phyloP scores from a whole-genome alignment of 2,888 invertebrate species.

The Dicroscelio sp. region DNA sequence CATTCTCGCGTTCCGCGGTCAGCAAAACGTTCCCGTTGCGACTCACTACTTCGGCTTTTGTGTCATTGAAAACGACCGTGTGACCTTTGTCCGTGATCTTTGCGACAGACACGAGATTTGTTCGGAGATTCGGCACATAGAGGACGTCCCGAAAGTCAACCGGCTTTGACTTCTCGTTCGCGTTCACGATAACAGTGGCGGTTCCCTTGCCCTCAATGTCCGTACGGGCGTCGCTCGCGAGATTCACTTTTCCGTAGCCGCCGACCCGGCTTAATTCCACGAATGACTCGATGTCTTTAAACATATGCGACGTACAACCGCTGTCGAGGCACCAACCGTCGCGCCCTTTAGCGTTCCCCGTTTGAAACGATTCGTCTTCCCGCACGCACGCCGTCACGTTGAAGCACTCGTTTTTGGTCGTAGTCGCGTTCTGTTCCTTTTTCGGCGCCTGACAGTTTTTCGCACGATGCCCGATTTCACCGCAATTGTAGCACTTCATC shows the following conservation, averaged over 20 bases:
- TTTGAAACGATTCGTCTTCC: neutral
- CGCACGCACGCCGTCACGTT: neutral
- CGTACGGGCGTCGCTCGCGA: conserved; percentile 41
- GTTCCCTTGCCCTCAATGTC: neutral
- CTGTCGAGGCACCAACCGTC: conserved; percentile 68
- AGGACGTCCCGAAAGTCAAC: neutral
- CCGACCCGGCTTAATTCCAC: neutral
- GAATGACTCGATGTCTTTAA: conserved; percentile 54
- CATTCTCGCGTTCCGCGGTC: conserved; percentile 32
- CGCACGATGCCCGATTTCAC: conserved; percentile 31
- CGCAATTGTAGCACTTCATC: neutral
- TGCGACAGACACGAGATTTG: conserved; percentile 44
- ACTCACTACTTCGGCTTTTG: neutral
- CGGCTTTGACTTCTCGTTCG: neutral
- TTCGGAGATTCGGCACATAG: neutral
- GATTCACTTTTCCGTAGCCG: conserved; percentile 41
- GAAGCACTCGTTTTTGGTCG: neutral
- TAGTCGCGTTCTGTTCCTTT: neutral
- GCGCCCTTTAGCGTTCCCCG: neutral
- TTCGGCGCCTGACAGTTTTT: conserved; percentile 31
- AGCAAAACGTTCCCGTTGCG: conserved; percentile 12
- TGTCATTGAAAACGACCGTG: conserved; percentile 51
- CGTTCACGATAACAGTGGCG: neutral
- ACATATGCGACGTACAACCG: conserved; percentile 69
- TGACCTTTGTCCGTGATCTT: conserved; percentile 59